Conservation (phyloP, 2,113 vertebrate species). For the Martes martes region DNA sequence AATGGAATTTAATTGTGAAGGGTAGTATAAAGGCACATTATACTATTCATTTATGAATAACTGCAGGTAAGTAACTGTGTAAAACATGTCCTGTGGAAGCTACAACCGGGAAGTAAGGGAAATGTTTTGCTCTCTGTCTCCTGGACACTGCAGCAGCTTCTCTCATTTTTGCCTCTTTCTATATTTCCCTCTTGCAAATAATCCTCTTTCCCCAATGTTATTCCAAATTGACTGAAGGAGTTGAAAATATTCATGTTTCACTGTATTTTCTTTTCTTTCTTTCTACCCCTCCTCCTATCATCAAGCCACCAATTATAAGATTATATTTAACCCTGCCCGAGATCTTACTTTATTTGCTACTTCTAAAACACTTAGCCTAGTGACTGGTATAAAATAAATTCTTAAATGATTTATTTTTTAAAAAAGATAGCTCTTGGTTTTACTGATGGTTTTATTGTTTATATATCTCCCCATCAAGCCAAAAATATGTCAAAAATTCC, state of each 20-base stretch:
- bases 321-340: not conserved
- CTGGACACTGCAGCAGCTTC: not conserved
- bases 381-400: not conserved
- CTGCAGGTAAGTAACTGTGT: not conserved
- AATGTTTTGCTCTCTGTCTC: not conserved
- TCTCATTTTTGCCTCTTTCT: not conserved
- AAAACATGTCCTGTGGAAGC: not conserved
- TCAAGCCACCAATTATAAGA: not conserved
- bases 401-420: not conserved
- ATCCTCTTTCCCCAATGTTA: not conserved
- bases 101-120: not conserved
- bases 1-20: not conserved
- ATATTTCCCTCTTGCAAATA: not conserved
- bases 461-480: not conserved
- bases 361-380: not conserved
- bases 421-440: not conserved
- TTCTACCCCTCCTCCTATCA: not conserved
- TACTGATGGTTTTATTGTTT: not conserved
- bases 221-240: not conserved
- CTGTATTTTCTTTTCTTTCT: not conserved
- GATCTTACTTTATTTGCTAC: not conserved
- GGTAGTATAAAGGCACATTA: not conserved
- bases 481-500: not conserved
- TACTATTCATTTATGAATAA: not conserved
- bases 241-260: not conserved